Percentiles rank a stretch among this genome's conserved stretches.
phyloP scores from a whole-genome alignment of 2,888 invertebrate genomes.

The Pollenia labialis region DNA sequence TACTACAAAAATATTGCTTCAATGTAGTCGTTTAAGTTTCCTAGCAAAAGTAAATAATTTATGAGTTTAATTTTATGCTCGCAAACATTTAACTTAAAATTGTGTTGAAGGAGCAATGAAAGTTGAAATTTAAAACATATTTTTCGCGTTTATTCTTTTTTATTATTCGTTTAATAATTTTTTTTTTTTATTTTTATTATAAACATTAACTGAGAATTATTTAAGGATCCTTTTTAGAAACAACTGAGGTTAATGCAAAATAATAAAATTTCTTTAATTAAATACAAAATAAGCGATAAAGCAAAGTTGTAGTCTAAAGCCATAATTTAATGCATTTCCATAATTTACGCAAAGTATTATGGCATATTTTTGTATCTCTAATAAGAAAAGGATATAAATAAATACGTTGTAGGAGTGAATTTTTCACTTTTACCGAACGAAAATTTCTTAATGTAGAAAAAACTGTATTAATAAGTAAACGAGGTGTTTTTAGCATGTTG shows the following conservation, averaged over 20 bases:
- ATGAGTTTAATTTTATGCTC: constrained; percentile 15
- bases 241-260: background rate
- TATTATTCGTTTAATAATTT: background rate
- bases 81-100: constrained; percentile 5
- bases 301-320: background rate
- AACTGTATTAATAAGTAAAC: too few species aligned
- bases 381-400: too few species aligned
- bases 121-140: background rate
- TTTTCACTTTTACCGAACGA: too few species aligned
- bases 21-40: constrained; percentile 1
- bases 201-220: background rate
- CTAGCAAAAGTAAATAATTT: constrained; percentile 1
- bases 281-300: background rate
- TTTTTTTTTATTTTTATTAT: background rate
- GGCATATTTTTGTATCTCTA: too few species aligned
- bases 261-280: background rate
- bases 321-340: too few species aligned
- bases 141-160: background rate
- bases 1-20: background rate
- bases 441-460: too few species aligned
- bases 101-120: background rate
- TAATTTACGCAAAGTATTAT: too few species aligned
- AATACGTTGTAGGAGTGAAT: too few species aligned
- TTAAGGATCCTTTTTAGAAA: background rate
- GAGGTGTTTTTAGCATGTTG: too few species aligned